phyloP scores from a whole-genome alignment of 2,888 invertebrate species.

The Coecobrya sp. region DNA sequence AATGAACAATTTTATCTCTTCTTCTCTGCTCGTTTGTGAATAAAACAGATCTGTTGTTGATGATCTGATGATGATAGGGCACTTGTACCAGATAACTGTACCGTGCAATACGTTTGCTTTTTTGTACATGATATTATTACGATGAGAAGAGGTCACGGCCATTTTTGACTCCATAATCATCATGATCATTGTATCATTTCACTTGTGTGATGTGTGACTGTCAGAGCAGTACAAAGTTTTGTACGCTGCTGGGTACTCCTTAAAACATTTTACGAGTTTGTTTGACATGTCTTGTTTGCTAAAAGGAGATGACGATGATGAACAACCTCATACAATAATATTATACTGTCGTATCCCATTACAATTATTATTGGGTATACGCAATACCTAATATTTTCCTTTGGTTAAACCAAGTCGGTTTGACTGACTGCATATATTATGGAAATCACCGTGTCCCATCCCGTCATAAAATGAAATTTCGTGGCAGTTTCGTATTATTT shows the following conservation, averaged over 20 bases:
- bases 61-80: constrained; percentile 17
- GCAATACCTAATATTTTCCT: constrained; percentile 32
- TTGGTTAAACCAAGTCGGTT: not conserved
- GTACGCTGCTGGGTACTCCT: constrained; percentile 48
- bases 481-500: constrained; percentile 49
- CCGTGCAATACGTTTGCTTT: not conserved
- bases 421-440: constrained; percentile 25
- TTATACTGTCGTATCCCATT: constrained; percentile 9
- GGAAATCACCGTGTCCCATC: constrained; percentile 55
- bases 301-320: constrained; percentile 30
- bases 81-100: not conserved
- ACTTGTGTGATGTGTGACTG: constrained; percentile 29
- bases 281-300: constrained; percentile 60
- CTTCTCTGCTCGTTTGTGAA: constrained; percentile 2
- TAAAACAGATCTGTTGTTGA: constrained; percentile 6
- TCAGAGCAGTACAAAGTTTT: constrained; percentile 9
- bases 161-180: constrained; percentile 48
- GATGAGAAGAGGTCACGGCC: constrained; percentile 64
- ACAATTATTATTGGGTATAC: constrained; percentile 24
- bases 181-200: constrained; percentile 38
- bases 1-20: not conserved
- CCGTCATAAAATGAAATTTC: constrained; percentile 59
- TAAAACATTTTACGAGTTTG: constrained; percentile 57
- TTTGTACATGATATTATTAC: no score
- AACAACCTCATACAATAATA: no score